Percentiles rank a stretch among this genome's conserved stretches.
Evolutionary conservation across 2,797 vertebrate genomes (phyloP).

Genomic region (Enteromius viviparus): DNA sequence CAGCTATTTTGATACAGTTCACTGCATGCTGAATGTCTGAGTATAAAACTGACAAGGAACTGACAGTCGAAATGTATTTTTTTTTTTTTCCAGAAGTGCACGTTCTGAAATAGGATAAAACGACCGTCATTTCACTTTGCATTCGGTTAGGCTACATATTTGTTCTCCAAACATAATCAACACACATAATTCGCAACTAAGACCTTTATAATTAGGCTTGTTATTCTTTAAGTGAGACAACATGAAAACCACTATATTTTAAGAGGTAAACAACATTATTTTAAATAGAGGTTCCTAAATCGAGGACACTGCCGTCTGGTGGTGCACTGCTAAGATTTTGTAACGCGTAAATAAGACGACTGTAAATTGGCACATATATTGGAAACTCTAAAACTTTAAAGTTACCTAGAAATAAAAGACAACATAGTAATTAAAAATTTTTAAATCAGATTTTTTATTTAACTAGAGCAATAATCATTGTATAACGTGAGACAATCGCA

Average conservation of each 20-base stretch:
- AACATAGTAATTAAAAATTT: neutral
- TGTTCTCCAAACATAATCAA: neutral
- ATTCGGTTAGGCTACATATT: neutral
- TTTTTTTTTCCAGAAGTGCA: neutral
- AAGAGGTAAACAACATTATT: conserved; percentile 10
- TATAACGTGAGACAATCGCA: neutral
- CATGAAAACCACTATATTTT: neutral
- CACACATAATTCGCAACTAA: neutral
- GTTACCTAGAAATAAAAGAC: neutral
- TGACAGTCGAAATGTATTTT: neutral
- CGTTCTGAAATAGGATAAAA: neutral
- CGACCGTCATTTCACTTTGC: neutral
- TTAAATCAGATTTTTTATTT: neutral
- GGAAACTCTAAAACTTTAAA: neutral
- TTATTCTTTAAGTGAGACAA: neutral
- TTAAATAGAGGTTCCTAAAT: conserved; percentile 45
- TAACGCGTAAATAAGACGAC: neutral
- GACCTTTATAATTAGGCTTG: neutral
- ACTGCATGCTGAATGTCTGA: neutral
- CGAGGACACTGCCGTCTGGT: conserved; percentile 89
- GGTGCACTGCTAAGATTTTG: conserved; percentile 62
- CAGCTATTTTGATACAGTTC: neutral
- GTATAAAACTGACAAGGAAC: neutral
- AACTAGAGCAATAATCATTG: neutral
- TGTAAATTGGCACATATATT: neutral